A percentile compares a stretch with the other conserved stretches of the same genome.
phyloP scores from a whole-genome alignment of 2,797 vertebrate genomes.

The Ptychadena robeensis region DNA sequence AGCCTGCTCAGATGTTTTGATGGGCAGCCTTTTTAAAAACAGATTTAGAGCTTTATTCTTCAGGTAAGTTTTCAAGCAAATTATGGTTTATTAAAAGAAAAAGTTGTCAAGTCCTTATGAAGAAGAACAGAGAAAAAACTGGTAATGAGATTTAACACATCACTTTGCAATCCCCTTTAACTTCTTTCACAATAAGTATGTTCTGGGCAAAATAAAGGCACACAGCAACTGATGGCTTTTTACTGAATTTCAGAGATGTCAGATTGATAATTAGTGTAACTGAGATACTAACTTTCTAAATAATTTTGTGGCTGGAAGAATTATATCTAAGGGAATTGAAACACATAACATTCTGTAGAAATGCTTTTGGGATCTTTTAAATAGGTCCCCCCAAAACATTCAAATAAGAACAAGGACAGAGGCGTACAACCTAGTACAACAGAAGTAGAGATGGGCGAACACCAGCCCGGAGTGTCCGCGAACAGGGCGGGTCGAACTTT shows the following conservation, averaged over 20 bases:
- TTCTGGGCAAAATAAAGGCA: neutral
- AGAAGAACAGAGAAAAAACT: slow-evolving; percentile 25
- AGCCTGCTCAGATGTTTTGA: neutral
- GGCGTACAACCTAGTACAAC: too few relatives aligned
- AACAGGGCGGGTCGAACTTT: too few relatives aligned
- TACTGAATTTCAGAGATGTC: neutral
- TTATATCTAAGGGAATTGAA: neutral
- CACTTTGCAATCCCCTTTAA: slow-evolving; percentile 19
- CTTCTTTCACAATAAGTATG: slow-evolving; percentile 22
- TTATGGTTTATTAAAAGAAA: slow-evolving; percentile 29
- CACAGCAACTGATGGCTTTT: neutral
- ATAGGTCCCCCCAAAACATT: too few relatives aligned
- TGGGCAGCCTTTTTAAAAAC: neutral
- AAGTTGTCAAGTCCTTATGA: neutral
- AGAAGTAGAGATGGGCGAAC: too few relatives aligned
- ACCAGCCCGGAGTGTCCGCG: too few relatives aligned
- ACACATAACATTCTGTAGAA: neutral
- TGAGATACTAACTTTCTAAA: slow-evolving; percentile 25
- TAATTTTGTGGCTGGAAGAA: neutral
- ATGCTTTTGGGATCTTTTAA: too few relatives aligned
- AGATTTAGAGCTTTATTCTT: slow-evolving; percentile 1
- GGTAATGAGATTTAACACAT: slow-evolving; percentile 33
- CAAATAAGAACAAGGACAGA: too few relatives aligned
- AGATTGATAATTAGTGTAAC: slow-evolving; percentile 34
- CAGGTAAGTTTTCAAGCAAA: slow-evolving; percentile 37